A percentile compares a stretch with the other conserved stretches of the same genome.
phyloP scores from a whole-genome alignment of 2,113 vertebrate genomes.

The Melanotaenia duboulayi region DNA sequence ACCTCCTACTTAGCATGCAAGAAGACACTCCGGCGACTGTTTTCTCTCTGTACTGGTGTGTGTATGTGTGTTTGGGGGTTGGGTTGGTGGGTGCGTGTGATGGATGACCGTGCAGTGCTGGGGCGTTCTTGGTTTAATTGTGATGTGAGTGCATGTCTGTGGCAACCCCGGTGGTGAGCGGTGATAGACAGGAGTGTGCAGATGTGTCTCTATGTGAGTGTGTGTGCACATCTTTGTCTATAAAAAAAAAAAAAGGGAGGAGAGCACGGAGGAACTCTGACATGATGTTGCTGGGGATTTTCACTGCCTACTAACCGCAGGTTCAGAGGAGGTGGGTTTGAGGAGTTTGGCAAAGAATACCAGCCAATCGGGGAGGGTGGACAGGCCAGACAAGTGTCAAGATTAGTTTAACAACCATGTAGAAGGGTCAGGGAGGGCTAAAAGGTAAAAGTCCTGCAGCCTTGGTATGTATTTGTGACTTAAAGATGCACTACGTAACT shows the following conservation, averaged over 20 bases:
- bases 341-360: slow-evolving; percentile 34
- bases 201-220: slow-evolving; percentile 5
- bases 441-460: slow-evolving; percentile 12
- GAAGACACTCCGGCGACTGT: slow-evolving; percentile 19
- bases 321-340: slow-evolving; percentile 42
- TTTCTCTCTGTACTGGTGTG: slow-evolving; percentile 7
- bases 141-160: slow-evolving; percentile 73
- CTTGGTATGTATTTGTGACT: not conserved
- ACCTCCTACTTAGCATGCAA: slow-evolving; percentile 57
- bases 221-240: slow-evolving; percentile 1
- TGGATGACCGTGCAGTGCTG: slow-evolving; percentile 73
- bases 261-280: slow-evolving; percentile 29
- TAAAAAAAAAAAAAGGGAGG: not conserved
- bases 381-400: slow-evolving; percentile 47
- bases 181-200: slow-evolving; percentile 65
- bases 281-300: slow-evolving; percentile 33
- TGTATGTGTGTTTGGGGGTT: slow-evolving; percentile 17
- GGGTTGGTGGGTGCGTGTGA: slow-evolving; percentile 53
- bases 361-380: not conserved
- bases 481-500: too few species aligned
- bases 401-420: slow-evolving; percentile 5
- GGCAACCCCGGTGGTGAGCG: slow-evolving; percentile 54
- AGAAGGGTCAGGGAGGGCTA: slow-evolving; percentile 5
- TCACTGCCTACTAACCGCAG: not conserved
- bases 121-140: slow-evolving; percentile 73